Evolutionary conservation across 2,888 invertebrate genomes (phyloP).

Genomic region (Apotomis capreana): DNA sequence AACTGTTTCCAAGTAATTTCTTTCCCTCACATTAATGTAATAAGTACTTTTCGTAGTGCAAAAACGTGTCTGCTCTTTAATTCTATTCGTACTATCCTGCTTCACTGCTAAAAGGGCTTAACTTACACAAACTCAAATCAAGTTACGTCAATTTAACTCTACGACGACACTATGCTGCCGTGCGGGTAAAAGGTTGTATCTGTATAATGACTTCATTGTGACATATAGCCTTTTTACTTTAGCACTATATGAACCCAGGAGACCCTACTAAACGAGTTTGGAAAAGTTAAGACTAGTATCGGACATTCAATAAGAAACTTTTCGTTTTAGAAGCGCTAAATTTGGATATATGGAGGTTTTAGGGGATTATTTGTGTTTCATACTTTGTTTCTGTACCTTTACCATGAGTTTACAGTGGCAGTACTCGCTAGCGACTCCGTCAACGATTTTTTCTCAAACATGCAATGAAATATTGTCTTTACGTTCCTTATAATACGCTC

Average conservation of each 20-base stretch:
- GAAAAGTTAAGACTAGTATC: constrained; percentile 20
- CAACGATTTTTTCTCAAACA: too few species aligned
- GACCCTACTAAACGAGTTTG: not conserved
- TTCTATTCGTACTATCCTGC: not conserved
- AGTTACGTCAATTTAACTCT: not conserved
- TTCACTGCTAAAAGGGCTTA: not conserved
- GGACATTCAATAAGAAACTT: constrained; percentile 14
- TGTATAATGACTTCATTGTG: too few species aligned
- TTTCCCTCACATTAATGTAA: not conserved
- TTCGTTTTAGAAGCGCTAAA: not conserved
- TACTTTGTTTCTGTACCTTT: not conserved
- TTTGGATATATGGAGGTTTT: constrained; percentile 13
- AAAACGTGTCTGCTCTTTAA: constrained; percentile 10
- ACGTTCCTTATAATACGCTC: too few species aligned
- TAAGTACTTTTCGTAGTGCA: constrained; percentile 8
- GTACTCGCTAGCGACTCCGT: too few species aligned
- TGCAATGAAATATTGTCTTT: too few species aligned
- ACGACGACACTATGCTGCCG: not conserved
- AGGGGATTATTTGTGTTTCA: not conserved
- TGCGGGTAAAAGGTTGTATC: too few species aligned
- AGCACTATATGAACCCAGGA: not conserved
- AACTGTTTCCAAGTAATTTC: not conserved
- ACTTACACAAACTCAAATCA: not conserved
- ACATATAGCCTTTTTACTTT: too few species aligned
- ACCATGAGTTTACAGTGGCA: too few species aligned